Conservation (phyloP, 1,140 invertebrate species). For the Brachionus calyciflorus region DNA sequence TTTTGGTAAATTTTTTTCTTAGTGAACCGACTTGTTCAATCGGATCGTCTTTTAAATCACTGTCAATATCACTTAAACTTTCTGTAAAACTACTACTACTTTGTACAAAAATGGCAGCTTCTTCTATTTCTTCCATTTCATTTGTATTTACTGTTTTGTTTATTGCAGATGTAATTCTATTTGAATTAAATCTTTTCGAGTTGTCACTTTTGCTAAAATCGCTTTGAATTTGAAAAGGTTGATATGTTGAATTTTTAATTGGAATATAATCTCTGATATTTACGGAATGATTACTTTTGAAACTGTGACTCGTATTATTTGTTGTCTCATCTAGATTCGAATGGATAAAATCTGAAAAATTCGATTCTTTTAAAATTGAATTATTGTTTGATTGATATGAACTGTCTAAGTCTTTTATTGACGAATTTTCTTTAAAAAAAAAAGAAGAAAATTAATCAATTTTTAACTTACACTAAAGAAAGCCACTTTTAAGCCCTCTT, state of each 20-base stretch:
- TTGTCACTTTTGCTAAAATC: not conserved
- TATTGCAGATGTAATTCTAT: too few relatives aligned
- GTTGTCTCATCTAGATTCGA: not conserved
- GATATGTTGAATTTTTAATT: too few relatives aligned
- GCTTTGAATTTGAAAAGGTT: not conserved
- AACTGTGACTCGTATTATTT: not conserved
- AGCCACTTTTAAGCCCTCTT: too few relatives aligned
- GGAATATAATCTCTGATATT: too few relatives aligned
- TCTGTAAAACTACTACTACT: constrained; percentile 32
- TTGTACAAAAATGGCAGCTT: constrained; percentile 8
- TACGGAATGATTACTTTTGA: not conserved
- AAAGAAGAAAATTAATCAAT: too few relatives aligned
- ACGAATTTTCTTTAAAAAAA: not conserved
- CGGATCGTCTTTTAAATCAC: not conserved
- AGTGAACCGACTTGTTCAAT: not conserved
- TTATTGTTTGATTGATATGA: not conserved
- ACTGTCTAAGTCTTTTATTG: not conserved
- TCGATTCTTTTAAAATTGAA: not conserved
- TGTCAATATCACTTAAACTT: not conserved
- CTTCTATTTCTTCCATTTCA: constrained; percentile 24
- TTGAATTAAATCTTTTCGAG: too few relatives aligned
- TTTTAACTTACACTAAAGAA: too few relatives aligned
- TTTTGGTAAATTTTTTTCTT: not conserved
- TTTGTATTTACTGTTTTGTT: not conserved
- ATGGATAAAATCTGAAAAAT: not conserved